phyloP scores from a whole-genome alignment of 1,140 invertebrate genomes.

The Drosophila suzukii region DNA sequence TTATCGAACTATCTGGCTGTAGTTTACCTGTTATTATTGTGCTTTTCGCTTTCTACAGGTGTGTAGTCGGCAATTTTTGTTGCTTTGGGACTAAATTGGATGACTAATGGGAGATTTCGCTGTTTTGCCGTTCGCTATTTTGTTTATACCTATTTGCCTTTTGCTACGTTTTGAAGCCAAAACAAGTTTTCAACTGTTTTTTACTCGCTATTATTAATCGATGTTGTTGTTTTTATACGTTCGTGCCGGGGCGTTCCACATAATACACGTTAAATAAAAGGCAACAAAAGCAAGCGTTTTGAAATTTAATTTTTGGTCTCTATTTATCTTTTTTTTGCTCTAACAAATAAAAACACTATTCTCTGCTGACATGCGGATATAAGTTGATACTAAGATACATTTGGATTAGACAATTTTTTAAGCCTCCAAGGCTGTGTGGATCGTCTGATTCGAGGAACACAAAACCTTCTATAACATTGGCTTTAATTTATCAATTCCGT shows the following conservation, averaged over 20 bases:
- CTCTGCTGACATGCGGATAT: conserved; percentile 36
- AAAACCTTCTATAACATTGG: conserved; percentile 4
- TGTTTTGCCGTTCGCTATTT: conserved; percentile 33
- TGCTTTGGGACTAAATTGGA: conserved; percentile 44
- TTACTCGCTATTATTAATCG: conserved; percentile 42
- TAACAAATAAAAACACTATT: conserved; percentile 20
- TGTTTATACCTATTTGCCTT: conserved; percentile 39
- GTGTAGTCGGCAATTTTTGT: conserved; percentile 24
- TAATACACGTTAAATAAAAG: conserved; percentile 18
- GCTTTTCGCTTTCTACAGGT: conserved; percentile 71
- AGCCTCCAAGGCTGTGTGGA: conserved; percentile 19
- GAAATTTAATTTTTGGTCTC: conserved; percentile 20
- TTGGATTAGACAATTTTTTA: conserved; percentile 41
- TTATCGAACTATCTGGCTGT: conserved; percentile 48
- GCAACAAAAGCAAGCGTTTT: conserved; percentile 12
- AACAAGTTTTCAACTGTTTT: conserved; percentile 70
- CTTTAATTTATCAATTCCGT: conserved; percentile 23
- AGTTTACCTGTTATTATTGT: conserved; percentile 33
- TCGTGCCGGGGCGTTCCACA: conserved; percentile 32
- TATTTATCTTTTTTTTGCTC: conserved; percentile 13
- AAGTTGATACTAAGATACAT: conserved; percentile 22
- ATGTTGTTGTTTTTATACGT: conserved; percentile 17
- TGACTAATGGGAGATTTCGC: conserved; percentile 63
- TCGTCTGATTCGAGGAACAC: conserved; percentile 4
- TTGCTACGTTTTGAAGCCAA: conserved; percentile 48